Evolutionary conservation across 2,888 invertebrate genomes (phyloP).

Genomic region (Apotomis turbidana): DNA sequence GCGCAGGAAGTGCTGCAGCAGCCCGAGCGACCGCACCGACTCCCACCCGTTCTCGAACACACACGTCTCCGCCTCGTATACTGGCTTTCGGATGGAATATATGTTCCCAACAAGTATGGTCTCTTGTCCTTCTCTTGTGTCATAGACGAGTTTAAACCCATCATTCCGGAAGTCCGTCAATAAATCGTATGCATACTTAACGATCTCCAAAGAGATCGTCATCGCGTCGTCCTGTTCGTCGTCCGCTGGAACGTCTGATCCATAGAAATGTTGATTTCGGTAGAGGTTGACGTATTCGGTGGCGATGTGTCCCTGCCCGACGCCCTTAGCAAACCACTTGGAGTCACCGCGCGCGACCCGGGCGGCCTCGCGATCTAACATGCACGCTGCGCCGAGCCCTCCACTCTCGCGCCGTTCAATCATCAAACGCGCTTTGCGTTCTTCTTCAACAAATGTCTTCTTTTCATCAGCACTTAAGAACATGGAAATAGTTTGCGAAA

Average conservation of each 20-base stretch:
- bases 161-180: conserved; percentile 51
- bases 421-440: conserved; percentile 4
- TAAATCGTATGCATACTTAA: conserved; percentile 57
- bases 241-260: conserved; percentile 43
- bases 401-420: conserved; percentile 39
- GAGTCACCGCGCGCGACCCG: conserved; percentile 45
- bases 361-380: conserved; percentile 41
- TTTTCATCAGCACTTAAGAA: not conserved
- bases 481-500: conserved; percentile 5
- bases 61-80: conserved; percentile 45
- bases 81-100: conserved; percentile 47
- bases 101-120: conserved; percentile 3
- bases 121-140: not conserved
- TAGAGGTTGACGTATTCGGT: conserved; percentile 47
- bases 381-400: conserved; percentile 41
- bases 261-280: conserved; percentile 36
- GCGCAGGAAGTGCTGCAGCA: conserved; percentile 50
- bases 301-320: conserved; percentile 45
- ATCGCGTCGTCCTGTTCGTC: conserved; percentile 47
- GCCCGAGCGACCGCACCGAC: conserved; percentile 41
- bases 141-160: conserved; percentile 24
- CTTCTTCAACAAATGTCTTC: conserved; percentile 34
- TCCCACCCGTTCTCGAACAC: conserved; percentile 61
- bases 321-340: conserved; percentile 52
- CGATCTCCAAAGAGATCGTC: conserved; percentile 52